These are phyloP conservation scores for Sebastes iracundus DNA, from an alignment of 2,797 vertebrate species.

Conservation along the genomic window DNA sequence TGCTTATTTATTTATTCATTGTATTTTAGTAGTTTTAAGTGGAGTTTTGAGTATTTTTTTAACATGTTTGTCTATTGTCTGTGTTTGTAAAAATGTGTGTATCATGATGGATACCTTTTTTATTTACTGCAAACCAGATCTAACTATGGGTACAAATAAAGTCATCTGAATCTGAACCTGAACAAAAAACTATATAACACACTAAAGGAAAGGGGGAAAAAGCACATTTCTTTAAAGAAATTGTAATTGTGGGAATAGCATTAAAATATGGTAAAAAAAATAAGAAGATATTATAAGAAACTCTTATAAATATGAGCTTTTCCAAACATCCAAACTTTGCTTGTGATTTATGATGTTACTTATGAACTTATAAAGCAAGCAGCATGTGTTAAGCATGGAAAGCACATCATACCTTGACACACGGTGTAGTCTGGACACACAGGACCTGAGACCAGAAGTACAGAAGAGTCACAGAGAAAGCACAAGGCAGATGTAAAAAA, in stretches of 20 bases:
- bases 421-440: constrained; percentile 66
- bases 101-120: too few species aligned
- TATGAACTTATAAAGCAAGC: neutral
- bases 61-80: too few species aligned
- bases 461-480: constrained; percentile 2
- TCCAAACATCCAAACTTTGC: neutral
- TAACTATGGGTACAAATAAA: too few species aligned
- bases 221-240: neutral
- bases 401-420: constrained; percentile 68
- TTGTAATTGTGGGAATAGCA: neutral
- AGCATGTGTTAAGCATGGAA: constrained; percentile 9
- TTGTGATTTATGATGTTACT: neutral
- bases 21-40: too few species aligned
- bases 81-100: too few species aligned
- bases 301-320: neutral
- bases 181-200: too few species aligned
- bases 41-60: too few species aligned
- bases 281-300: neutral
- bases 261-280: neutral
- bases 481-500: neutral
- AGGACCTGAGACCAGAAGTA: constrained; percentile 46
- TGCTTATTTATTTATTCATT: too few species aligned
- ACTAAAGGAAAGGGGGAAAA: too few species aligned
- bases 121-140: too few species aligned
- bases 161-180: too few species aligned